These are phyloP conservation scores for Chaetoderma sp. DNA, from an alignment of 2,888 invertebrate genomes.

Conservation along the genomic window DNA sequence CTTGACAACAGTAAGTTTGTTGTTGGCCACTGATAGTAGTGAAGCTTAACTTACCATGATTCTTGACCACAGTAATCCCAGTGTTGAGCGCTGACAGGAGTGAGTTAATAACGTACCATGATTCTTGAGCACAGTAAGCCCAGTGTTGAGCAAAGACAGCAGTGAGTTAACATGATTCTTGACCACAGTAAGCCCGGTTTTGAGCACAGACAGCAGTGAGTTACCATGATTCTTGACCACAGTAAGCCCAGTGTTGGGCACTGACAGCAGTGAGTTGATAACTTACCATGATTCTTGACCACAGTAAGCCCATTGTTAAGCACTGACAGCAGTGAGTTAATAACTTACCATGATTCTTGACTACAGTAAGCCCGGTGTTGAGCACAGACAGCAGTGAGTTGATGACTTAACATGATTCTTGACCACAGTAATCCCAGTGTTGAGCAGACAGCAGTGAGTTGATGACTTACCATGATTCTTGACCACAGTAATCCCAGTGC, in stretches of 20 bases:
- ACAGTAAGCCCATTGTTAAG: neutral
- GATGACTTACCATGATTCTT: no score
- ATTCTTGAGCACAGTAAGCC: no score
- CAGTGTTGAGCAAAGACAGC: no score
- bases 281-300: neutral
- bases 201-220: no score
- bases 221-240: neutral
- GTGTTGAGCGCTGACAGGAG: constrained; percentile 83
- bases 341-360: neutral
- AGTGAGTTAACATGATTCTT: no score
- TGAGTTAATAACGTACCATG: constrained; percentile 82
- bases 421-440: constrained; percentile 88
- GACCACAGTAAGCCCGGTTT: no score
- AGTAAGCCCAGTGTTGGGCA: neutral
- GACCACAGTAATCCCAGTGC: no score
- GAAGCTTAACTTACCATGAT: neutral
- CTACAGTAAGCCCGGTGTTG: constrained; percentile 82
- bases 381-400: constrained; percentile 82
- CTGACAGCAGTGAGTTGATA: neutral
- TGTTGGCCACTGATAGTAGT: no score
- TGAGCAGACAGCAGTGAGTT: constrained; percentile 82
- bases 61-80: constrained; percentile 77
- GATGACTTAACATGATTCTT: constrained; percentile 82
- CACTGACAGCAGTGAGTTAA: constrained; percentile 42
- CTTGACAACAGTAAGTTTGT: no score